These are phyloP conservation scores for Dicrostonyx torquatus DNA, from an alignment of 2,797 vertebrate genomes.

Conservation along the genomic window DNA sequence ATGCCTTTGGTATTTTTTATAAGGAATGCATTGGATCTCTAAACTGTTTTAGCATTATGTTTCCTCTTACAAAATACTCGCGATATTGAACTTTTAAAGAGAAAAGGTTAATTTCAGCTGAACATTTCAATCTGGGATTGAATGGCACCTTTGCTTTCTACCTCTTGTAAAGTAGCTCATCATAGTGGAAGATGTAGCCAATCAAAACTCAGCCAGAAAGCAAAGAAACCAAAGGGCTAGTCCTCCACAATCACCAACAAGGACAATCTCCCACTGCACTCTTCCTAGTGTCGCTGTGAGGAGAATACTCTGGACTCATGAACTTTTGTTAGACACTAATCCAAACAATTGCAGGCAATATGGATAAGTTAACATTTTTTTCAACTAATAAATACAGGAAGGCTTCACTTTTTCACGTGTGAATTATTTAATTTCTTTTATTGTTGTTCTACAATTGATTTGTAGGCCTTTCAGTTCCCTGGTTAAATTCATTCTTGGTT, in stretches of 20 bases:
- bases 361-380: background rate
- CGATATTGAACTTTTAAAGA: background rate
- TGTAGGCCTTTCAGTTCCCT: background rate
- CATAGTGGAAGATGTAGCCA: background rate
- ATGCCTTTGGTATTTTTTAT: background rate
- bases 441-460: background rate
- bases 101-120: background rate
- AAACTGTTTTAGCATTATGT: background rate
- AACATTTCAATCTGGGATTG: background rate
- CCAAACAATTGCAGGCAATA: background rate
- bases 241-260: background rate
- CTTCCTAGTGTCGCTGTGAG: background rate
- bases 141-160: background rate
- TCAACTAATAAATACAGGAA: background rate
- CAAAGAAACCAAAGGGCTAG: background rate
- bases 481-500: background rate
- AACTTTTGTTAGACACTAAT: too few species aligned
- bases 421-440: background rate
- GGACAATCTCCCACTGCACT: fast-evolving
- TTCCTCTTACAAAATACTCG: background rate
- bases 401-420: background rate
- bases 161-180: too few species aligned
- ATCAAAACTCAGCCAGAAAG: background rate
- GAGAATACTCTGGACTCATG: fast-evolving
- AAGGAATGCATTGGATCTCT: background rate